Percentiles rank a stretch among this genome's conserved stretches.
Evolutionary conservation across 2,113 vertebrate genomes (phyloP).

Genomic region (Gopherus flavomarginatus): DNA sequence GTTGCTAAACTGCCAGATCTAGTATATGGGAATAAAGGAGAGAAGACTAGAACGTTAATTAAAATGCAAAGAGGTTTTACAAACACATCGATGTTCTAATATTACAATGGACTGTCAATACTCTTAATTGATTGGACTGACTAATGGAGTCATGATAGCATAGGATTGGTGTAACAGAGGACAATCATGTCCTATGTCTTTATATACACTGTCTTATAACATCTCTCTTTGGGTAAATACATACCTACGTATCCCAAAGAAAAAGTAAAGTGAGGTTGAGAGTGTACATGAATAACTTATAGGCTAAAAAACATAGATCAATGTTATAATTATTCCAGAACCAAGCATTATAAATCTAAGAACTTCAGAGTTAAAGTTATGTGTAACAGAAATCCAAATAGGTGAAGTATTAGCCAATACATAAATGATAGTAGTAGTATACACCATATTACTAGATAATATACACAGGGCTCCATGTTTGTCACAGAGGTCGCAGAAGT

Average conservation of each 20-base stretch:
- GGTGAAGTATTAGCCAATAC: neutral
- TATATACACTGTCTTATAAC: rapidly evolving
- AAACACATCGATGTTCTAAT: rapidly evolving
- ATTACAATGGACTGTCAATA: neutral
- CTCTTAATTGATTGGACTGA: neutral
- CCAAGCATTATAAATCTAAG: neutral
- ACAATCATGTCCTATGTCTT: neutral
- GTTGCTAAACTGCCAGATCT: conserved; percentile 94
- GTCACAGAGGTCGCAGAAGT: too few species aligned
- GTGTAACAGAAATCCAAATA: neutral
- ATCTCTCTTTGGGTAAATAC: neutral
- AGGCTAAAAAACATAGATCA: neutral
- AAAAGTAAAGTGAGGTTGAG: neutral
- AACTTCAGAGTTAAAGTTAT: neutral
- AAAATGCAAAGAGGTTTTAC: neutral
- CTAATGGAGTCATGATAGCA: neutral
- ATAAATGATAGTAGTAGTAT: neutral
- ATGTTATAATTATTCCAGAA: neutral
- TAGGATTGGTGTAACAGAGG: neutral
- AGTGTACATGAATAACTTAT: neutral
- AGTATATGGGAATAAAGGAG: conserved; percentile 19
- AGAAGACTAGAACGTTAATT: rapidly evolving
- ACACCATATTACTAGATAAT: neutral
- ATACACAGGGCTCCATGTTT: neutral
- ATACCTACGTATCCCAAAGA: neutral